phyloP scores from a whole-genome alignment of 2,888 invertebrate species.

The Lycocerus yunnanus region DNA sequence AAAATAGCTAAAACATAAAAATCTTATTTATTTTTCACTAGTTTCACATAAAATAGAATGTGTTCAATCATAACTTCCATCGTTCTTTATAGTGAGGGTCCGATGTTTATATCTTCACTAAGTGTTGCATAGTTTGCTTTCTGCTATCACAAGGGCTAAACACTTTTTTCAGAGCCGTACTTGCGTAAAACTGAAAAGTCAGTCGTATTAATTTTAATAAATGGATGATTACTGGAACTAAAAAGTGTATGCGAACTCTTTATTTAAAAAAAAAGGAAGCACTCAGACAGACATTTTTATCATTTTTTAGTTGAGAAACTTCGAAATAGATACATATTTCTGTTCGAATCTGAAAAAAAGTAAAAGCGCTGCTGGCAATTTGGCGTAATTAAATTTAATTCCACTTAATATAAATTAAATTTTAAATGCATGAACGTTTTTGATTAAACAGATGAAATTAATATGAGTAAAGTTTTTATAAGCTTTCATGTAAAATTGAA shows the following conservation, averaged over 20 bases:
- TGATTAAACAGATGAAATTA: neutral
- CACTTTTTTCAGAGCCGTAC: slow-evolving; percentile 21
- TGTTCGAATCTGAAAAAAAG: neutral
- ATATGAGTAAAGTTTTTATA: neutral
- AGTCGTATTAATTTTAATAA: neutral
- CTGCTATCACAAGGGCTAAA: slow-evolving; percentile 25
- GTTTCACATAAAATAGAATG: slow-evolving; percentile 29
- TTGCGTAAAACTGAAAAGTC: neutral
- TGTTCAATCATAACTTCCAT: slow-evolving; percentile 32
- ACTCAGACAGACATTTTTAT: neutral
- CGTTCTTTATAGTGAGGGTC: slow-evolving; percentile 30
- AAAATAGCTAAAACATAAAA: slow-evolving; percentile 3
- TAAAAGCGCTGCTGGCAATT: neutral
- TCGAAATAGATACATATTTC: neutral
- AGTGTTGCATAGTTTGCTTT: slow-evolving; percentile 32
- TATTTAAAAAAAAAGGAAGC: neutral
- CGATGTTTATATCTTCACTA: slow-evolving; percentile 32
- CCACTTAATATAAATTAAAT: neutral
- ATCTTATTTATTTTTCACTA: slow-evolving; percentile 32
- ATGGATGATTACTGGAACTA: neutral
- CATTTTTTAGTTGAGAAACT: neutral
- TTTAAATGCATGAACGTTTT: neutral
- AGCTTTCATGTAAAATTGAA: neutral
- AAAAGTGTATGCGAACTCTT: neutral
- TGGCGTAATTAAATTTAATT: neutral